Evolutionary conservation across 1,140 invertebrate species (phyloP).

Genomic region (Carcinoscorpius rotundicauda): DNA sequence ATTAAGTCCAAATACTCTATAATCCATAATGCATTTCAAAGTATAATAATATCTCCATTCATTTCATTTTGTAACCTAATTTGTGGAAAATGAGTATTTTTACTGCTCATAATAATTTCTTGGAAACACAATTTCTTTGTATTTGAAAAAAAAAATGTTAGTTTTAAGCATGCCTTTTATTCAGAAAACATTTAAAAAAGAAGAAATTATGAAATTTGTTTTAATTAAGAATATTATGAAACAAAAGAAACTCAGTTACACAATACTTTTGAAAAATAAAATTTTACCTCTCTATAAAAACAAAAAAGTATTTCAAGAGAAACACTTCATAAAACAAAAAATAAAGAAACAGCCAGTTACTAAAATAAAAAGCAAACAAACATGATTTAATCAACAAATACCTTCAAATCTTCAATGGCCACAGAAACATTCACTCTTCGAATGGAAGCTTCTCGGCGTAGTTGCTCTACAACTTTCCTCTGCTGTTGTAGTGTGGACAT

Average conservation of each 20-base stretch:
- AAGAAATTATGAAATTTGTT: neutral
- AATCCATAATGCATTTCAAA: neutral
- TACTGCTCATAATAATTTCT: too few relatives aligned
- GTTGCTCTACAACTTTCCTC: constrained; percentile 80
- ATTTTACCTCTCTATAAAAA: too few relatives aligned
- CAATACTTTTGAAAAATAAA: neutral
- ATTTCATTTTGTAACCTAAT: neutral
- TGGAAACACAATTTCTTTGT: too few relatives aligned
- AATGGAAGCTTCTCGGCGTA: constrained; percentile 78
- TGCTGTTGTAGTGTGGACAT: constrained; percentile 82
- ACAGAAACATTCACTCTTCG: constrained; percentile 75
- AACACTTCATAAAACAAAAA: constrained; percentile 2
- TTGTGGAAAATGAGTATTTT: too few relatives aligned
- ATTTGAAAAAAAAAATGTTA: too few relatives aligned
- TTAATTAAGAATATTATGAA: neutral
- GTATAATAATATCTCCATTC: neutral
- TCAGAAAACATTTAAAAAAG: too few relatives aligned
- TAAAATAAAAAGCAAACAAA: constrained; percentile 11
- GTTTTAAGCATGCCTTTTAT: too few relatives aligned
- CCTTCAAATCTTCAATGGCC: constrained; percentile 81
- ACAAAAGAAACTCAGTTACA: constrained; percentile 2
- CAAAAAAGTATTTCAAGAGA: neutral
- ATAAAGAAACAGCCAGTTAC: constrained; percentile 7
- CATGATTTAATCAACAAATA: constrained; percentile 22
- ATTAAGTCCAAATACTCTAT: neutral